phyloP scores from a whole-genome alignment of 1,140 invertebrate species.

The Oreohelix idahoensis region DNA sequence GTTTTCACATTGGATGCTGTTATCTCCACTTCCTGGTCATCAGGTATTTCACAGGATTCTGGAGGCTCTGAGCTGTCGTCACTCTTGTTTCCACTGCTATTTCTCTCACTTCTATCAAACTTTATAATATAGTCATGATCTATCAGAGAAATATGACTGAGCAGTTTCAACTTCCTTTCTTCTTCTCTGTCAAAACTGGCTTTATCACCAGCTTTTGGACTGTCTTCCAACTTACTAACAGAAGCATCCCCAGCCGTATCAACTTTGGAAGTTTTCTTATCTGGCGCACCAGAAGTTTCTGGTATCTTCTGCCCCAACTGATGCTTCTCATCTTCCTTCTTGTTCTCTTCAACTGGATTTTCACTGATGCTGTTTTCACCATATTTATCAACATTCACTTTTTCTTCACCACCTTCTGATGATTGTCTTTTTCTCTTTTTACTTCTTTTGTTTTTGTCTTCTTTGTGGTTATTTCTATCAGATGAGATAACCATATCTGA shows the following conservation, averaged over 20 bases:
- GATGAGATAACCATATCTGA: no score
- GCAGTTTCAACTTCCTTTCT: neutral
- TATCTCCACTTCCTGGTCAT: neutral
- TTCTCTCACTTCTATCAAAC: neutral
- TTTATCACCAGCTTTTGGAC: neutral
- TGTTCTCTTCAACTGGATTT: neutral
- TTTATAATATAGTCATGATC: neutral
- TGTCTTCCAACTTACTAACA: neutral
- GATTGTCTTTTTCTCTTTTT: neutral
- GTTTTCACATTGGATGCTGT: neutral
- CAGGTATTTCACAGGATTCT: neutral
- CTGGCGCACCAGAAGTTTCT: neutral
- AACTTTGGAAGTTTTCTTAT: neutral
- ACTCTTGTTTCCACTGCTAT: neutral
- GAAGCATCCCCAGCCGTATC: neutral
- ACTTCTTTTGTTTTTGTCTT: neutral
- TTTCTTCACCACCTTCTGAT: neutral
- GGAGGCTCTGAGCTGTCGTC: neutral
- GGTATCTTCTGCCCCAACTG: neutral
- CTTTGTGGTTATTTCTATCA: neutral
- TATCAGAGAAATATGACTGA: neutral
- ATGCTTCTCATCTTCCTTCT: neutral
- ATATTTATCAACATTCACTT: neutral
- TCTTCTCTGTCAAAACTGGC: neutral
- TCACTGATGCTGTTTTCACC: neutral